Conservation (phyloP, 2,888 invertebrate species). For the Rapana venosa region DNA sequence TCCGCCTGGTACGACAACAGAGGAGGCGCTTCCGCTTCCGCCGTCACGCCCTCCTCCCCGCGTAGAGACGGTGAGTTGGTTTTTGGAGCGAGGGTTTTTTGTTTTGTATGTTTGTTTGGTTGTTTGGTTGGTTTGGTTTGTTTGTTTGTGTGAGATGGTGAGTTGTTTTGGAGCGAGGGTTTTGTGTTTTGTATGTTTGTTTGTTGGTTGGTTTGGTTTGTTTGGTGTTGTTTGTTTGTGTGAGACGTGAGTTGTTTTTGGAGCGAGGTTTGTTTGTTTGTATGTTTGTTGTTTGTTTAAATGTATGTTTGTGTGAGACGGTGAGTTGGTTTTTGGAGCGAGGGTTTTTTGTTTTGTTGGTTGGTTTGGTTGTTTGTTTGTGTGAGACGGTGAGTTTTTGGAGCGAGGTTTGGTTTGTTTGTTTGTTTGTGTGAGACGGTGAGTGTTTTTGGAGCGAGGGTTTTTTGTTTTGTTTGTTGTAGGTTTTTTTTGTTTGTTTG, state of each 20-base stretch:
- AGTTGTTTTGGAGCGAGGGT: too few relatives aligned
- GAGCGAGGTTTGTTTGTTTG: background rate
- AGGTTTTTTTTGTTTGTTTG: too few relatives aligned
- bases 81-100: background rate
- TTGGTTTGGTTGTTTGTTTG: too few relatives aligned
- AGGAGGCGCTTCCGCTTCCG: constrained; percentile 20
- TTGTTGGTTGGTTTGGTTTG: background rate
- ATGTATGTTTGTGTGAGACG: background rate
- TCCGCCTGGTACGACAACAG: constrained; percentile 51
- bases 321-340: background rate
- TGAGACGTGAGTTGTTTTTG: too few relatives aligned
- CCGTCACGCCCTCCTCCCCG: background rate
- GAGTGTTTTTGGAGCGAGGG: background rate
- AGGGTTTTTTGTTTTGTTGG: background rate
- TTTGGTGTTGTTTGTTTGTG: background rate
- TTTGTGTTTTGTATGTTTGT: background rate
- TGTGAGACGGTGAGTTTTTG: background rate
- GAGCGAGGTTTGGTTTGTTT: too few relatives aligned
- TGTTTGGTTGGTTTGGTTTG: too few relatives aligned
- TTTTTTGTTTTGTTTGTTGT: too few relatives aligned
- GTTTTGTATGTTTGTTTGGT: too few relatives aligned
- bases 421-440: background rate
- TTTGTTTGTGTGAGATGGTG: too few relatives aligned
- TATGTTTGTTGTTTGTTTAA: too few relatives aligned
- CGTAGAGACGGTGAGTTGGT: background rate